Conservation (phyloP, 2,888 invertebrate genomes). For the Idaea straminata region DNA sequence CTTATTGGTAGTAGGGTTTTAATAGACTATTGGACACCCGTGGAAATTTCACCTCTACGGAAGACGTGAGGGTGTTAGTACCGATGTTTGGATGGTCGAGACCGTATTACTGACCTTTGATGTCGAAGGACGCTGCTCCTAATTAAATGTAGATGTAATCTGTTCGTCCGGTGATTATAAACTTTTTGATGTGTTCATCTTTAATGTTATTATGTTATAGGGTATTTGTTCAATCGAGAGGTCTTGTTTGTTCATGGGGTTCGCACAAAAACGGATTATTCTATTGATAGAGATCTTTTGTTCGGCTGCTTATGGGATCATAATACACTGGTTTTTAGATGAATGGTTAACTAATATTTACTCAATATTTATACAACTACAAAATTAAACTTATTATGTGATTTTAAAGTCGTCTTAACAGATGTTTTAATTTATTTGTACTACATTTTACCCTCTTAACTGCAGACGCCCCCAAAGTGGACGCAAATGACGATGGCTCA, state of each 20-base stretch:
- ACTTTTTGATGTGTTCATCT: slow-evolving; percentile 41
- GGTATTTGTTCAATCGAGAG: slow-evolving; percentile 7
- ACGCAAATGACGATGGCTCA: too few relatives aligned
- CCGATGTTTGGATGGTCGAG: slow-evolving; percentile 70
- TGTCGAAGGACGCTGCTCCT: slow-evolving; percentile 49
- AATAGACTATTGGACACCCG: slow-evolving; percentile 59
- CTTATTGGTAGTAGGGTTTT: slow-evolving; percentile 72
- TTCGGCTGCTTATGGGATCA: background rate
- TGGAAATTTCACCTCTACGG: slow-evolving; percentile 54
- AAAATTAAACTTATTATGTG: background rate
- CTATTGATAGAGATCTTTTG: background rate
- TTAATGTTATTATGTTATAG: slow-evolving; percentile 5
- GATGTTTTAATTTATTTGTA: too few relatives aligned
- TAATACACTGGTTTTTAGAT: background rate
- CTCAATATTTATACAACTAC: background rate
- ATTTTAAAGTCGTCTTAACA: too few relatives aligned
- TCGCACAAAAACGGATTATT: slow-evolving; percentile 6
- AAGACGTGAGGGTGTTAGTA: slow-evolving; percentile 50
- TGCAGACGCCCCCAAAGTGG: too few relatives aligned
- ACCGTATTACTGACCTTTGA: slow-evolving; percentile 77
- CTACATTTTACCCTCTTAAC: too few relatives aligned
- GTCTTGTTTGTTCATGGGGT: slow-evolving; percentile 14
- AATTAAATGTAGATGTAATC: slow-evolving; percentile 62
- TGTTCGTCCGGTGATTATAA: slow-evolving; percentile 43
- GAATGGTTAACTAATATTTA: background rate